A percentile compares a stretch with the other conserved stretches of the same genome.
phyloP scores from a whole-genome alignment of 2,113 vertebrate species.

The Aplodontia rufa region DNA sequence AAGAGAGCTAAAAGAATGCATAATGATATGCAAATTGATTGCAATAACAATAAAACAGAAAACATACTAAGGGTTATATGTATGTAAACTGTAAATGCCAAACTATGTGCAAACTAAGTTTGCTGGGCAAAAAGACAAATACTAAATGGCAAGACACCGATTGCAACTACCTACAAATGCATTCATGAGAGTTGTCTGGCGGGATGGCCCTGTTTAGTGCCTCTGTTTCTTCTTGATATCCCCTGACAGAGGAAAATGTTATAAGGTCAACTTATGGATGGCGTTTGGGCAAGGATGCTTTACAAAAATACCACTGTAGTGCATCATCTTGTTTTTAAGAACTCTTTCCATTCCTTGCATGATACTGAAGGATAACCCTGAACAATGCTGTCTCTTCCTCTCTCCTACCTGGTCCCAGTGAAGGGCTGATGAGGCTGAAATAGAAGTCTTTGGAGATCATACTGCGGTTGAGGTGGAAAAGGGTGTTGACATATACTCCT shows the following conservation, averaged over 20 bases:
- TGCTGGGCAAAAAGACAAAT: background rate
- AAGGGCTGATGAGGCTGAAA: background rate
- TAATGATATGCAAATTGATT: background rate
- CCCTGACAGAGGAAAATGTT: background rate
- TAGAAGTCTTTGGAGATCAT: background rate
- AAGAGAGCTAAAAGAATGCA: conserved; percentile 17
- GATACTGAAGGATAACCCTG: background rate
- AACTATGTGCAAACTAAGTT: background rate
- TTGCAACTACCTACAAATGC: background rate
- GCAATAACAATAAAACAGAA: background rate
- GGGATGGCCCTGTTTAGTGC: background rate
- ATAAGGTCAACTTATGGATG: background rate
- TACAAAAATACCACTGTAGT: background rate
- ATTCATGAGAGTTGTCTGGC: background rate
- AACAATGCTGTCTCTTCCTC: background rate
- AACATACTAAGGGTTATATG: background rate
- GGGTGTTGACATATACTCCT: background rate
- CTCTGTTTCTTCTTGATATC: background rate
- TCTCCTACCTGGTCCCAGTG: background rate
- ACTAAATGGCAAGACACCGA: background rate
- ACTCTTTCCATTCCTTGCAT: background rate
- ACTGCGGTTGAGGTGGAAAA: background rate
- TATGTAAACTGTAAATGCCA: background rate
- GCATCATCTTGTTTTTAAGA: background rate
- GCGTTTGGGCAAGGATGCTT: background rate